Base-by-base conservation (phyloP, 2,113 vertebrate genomes). In the Aythya baeri region DNA sequence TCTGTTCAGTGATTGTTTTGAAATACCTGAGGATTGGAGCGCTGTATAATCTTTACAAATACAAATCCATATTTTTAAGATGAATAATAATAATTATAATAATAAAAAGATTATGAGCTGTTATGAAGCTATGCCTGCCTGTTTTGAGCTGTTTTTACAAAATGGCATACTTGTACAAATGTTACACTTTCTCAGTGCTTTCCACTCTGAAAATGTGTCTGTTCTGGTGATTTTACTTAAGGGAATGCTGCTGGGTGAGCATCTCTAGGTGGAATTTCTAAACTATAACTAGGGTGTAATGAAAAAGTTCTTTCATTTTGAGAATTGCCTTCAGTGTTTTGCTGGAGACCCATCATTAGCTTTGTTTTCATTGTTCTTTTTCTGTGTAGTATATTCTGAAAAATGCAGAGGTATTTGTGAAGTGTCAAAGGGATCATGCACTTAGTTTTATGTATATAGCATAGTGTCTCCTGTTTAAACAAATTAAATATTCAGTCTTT, bases 221-320 rank as follows among this genome's bases (percentile, higher is more conserved):
- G 17, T 50, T 88, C 74, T 52, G 57, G 17, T 34, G 36, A 13
- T 11, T 7, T 38, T 23, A 13, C 32, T 79, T 79, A 43, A 67
- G 67, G 41, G 34, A 26, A 57, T 32, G 11, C 44, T 67, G 20
- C 31, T 17, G 23, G 8, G 43, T 73, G 15, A 31, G 3, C 20
- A 62, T 20, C 2, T 29, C 10, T n/a, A 83, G 32, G 38, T 55
- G 11, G 25, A 86, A 32, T 73, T 87, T 85, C 44, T 49, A 66
- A 87, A 73, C 2, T 49, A 17, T n/a, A 68, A 41, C 0, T 1
- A 31, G 3, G 11, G 4, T 65, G 7, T 22, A 76, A 17, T 52
- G 34, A 50, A 89, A 72, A 22, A 27, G 7, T 68, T 83, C 22
- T 79, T 89, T 70, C 3, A 3, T 38, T 70, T 70, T 6, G 85